Evolutionary conservation across 2,888 invertebrate species (phyloP), one percentile per base, ranked within the genome.

Genomic region (Synanthedon andrenaeformis): DNA sequence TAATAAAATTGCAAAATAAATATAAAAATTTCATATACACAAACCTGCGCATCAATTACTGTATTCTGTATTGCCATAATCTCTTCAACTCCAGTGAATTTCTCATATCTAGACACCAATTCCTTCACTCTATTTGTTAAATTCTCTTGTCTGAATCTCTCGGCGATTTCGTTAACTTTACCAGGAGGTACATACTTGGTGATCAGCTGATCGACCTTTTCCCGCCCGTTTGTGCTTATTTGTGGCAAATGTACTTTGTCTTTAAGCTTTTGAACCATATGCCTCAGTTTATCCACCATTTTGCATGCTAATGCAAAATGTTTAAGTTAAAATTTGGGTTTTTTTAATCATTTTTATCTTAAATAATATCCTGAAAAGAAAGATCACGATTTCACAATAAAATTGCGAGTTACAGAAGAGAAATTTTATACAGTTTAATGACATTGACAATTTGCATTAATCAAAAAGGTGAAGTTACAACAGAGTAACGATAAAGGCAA

Each of bases 71-170:
- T 91, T 41, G 89, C 84, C 83, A 91, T 90, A 4, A 96, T 94
- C 76, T 94, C 94, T 59, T 92, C 92, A 52, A 95, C 88, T 2
- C 95, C 95, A 5, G 94, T 92, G 53, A 93, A 87, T 66, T 92
- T 91, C 67, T 93, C 94, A 77, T 94, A 94, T 77, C 88, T 89
- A 35, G 74, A 72, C 51, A 91, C 89, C 52, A 91, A 59, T 52
- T 89, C 87, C 50, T 76, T 79, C 6, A 90, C 76, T 62, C 70
- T 79, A 14, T 65, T 68, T 0, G 76, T 62, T 2, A 87, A 59
- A 6, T 72, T 66, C 41, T 79, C 78, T 14, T 77, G 71, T 63
- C 77, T 84, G 6, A 87, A 74, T 56, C 69, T 83, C 52, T 85
- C 83, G 2, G 86, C 84, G 3, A 86, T 66, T 54, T 84, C 82